Evolutionary conservation across 2,113 vertebrate genomes (phyloP).

Genomic region (Salvelinus alpinus): DNA sequence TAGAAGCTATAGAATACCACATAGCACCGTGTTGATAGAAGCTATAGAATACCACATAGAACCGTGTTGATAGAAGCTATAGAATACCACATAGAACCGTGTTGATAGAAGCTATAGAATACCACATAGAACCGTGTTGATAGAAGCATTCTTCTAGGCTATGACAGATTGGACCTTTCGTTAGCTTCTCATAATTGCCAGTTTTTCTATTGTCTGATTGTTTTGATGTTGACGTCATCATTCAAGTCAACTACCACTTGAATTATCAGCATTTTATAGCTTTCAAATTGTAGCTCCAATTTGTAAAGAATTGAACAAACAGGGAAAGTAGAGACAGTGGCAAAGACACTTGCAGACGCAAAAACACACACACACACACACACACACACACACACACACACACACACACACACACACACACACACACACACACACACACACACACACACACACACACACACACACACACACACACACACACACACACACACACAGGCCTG

Average conservation of each 20-base stretch:
- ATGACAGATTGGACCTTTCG: slow-evolving; percentile 64
- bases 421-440: background rate
- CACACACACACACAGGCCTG: background rate
- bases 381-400: too few species aligned
- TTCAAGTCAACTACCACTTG: slow-evolving; percentile 43
- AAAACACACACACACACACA: slow-evolving; percentile 3
- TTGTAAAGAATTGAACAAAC: slow-evolving; percentile 28
- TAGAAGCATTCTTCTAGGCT: slow-evolving; percentile 60
- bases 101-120: too few species aligned
- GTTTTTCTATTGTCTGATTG: slow-evolving; percentile 50
- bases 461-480: slow-evolving; percentile 1
- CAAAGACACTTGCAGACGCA: background rate
- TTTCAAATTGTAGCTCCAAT: slow-evolving; percentile 21
- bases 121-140: slow-evolving; percentile 48
- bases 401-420: too few species aligned
- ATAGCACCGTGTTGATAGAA: too few species aligned
- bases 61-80: too few species aligned
- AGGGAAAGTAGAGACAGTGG: slow-evolving; percentile 27
- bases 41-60: too few species aligned
- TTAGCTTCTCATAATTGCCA: slow-evolving; percentile 56
- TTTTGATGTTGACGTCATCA: slow-evolving; percentile 49
- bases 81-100: too few species aligned
- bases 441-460: background rate
- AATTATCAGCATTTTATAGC: slow-evolving; percentile 54
- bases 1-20: too few species aligned